These are phyloP conservation scores for Thymelicus acteon DNA, from an alignment of 2,888 invertebrate species.

Conservation along the genomic window DNA sequence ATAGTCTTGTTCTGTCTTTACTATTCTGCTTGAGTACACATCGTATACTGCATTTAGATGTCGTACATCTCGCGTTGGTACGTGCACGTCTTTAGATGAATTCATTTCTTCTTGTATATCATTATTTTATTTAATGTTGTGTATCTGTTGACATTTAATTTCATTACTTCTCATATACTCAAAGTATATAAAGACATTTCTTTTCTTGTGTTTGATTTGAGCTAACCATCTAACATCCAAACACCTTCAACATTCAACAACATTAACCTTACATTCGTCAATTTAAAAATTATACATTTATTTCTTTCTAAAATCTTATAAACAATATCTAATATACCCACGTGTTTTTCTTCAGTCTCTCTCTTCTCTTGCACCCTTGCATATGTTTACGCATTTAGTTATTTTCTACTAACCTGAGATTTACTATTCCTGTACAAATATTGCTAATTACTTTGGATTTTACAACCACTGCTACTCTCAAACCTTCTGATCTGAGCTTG, in stretches of 20 bases:
- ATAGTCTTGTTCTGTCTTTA: constrained; percentile 39
- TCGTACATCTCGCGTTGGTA: constrained; percentile 50
- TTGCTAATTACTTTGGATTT: no score
- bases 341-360: no score
- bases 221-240: background rate
- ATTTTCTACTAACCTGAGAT: no score
- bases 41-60: constrained; percentile 43
- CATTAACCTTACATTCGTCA: background rate
- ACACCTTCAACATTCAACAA: no score
- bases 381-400: no score
- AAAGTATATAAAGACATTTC: background rate
- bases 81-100: constrained; percentile 56
- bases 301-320: no score
- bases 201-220: background rate
- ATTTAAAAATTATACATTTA: no score
- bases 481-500: no score
- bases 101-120: constrained; percentile 58
- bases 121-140: constrained; percentile 48
- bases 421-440: no score
- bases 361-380: no score
- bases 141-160: background rate
- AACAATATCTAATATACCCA: no score
- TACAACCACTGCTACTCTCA: no score
- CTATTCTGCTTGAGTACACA: constrained; percentile 41
- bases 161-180: background rate